These are phyloP conservation scores for Hyles lineata DNA, from an alignment of 2,888 invertebrate species.

Conservation along the genomic window DNA sequence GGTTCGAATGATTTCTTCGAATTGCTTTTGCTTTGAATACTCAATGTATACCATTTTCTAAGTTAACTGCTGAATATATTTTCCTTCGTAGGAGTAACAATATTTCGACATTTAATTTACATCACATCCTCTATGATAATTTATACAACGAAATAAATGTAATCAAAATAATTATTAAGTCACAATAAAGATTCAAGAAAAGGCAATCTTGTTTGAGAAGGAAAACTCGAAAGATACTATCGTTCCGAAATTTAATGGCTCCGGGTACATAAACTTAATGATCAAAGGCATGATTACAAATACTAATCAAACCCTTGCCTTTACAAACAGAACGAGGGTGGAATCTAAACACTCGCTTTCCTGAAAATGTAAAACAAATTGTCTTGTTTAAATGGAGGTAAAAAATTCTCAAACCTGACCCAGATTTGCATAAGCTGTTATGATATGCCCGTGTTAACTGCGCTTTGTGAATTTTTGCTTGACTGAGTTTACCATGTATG, in stretches of 20 bases:
- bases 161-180: background rate
- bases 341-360: conserved; percentile 51
- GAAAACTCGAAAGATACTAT: background rate
- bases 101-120: too few species aligned
- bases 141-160: background rate
- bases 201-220: background rate
- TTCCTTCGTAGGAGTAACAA: too few species aligned
- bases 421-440: conserved; percentile 55
- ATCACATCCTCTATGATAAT: too few species aligned
- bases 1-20: too few species aligned
- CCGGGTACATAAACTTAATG: conserved; percentile 37
- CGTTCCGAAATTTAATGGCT: background rate
- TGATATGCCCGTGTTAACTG: conserved; percentile 9
- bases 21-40: too few species aligned
- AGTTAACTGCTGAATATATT: too few species aligned
- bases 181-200: background rate
- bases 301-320: conserved; percentile 43
- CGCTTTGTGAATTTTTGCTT: background rate
- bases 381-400: conserved; percentile 51
- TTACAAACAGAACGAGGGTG: conserved; percentile 43
- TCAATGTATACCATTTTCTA: too few species aligned
- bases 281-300: conserved; percentile 51
- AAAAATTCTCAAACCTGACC: conserved; percentile 51
- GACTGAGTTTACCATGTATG: background rate
- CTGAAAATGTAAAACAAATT: conserved; percentile 49